Evolutionary conservation across 2,888 invertebrate species (phyloP).

Genomic region (Coelinius sp.): DNA sequence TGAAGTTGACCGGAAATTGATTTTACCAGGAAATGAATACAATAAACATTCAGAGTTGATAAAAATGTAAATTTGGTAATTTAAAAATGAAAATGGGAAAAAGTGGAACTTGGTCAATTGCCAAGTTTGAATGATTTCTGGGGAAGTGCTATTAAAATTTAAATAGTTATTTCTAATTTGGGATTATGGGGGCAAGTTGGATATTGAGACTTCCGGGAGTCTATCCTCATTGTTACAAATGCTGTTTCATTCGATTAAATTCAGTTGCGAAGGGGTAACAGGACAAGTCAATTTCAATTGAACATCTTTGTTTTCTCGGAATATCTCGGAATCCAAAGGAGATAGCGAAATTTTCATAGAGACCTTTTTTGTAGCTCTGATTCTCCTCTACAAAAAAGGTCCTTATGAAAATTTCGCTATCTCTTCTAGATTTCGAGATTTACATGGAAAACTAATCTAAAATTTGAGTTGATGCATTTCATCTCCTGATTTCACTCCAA

Average conservation of each 20-base stretch:
- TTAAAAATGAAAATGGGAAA: not conserved
- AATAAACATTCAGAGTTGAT: not conserved
- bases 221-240: not conserved
- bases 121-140: constrained; percentile 1
- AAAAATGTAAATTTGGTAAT: not conserved
- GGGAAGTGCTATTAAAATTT: not conserved
- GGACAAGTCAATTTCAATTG: not conserved
- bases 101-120: not conserved
- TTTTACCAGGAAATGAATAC: not conserved
- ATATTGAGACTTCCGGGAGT: constrained; percentile 5
- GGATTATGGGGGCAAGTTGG: not conserved
- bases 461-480: no score
- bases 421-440: no score
- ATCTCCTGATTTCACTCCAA: no score
- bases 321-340: no score
- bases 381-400: no score
- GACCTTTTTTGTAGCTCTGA: no score
- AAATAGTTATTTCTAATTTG: constrained; percentile 9
- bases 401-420: no score
- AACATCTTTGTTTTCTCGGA: no score
- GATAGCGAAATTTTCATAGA: no score
- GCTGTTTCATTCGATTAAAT: not conserved
- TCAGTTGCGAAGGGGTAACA: no score
- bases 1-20: no score
- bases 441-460: no score